Evolutionary conservation across 2,113 vertebrate species (phyloP).

Genomic region (Ictidomys tridecemlineatus): DNA sequence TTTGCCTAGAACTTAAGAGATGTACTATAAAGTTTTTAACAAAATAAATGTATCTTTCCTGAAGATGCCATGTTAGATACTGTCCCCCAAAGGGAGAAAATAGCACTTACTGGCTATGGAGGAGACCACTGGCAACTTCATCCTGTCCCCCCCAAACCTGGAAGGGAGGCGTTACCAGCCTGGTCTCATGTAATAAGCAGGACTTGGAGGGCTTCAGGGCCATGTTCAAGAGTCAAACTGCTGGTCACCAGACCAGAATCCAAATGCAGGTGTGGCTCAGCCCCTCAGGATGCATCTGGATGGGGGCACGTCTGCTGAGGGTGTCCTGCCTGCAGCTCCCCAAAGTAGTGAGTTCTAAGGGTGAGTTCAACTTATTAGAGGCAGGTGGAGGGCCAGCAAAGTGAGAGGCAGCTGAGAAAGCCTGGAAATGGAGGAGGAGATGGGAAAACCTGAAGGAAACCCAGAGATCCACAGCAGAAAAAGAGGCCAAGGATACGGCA

Average conservation of each 20-base stretch:
- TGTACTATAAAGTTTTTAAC: no score
- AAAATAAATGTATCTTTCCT: no score
- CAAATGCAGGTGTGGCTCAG: neutral
- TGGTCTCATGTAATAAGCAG: neutral
- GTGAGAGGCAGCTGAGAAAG: neutral
- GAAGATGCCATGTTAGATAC: no score
- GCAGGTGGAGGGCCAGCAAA: neutral
- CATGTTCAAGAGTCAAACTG: neutral
- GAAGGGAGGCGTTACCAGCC: neutral
- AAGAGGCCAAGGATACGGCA: accelerated
- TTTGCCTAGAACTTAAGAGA: neutral
- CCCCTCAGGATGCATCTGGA: neutral
- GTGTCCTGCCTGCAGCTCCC: neutral
- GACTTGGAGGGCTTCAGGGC: neutral
- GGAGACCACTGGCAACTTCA: no score
- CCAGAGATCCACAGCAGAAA: neutral
- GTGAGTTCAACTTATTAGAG: neutral
- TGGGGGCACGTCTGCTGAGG: no score
- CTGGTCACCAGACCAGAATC: neutral
- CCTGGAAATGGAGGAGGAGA: neutral
- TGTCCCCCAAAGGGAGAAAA: no score
- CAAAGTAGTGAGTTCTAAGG: neutral
- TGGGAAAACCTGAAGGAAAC: neutral
- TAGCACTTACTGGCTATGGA: neutral
- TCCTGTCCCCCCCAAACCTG: neutral